These are phyloP conservation scores for Trichomalopsis sarcophagae DNA, from an alignment of 1,140 invertebrate genomes.

Conservation along the genomic window DNA sequence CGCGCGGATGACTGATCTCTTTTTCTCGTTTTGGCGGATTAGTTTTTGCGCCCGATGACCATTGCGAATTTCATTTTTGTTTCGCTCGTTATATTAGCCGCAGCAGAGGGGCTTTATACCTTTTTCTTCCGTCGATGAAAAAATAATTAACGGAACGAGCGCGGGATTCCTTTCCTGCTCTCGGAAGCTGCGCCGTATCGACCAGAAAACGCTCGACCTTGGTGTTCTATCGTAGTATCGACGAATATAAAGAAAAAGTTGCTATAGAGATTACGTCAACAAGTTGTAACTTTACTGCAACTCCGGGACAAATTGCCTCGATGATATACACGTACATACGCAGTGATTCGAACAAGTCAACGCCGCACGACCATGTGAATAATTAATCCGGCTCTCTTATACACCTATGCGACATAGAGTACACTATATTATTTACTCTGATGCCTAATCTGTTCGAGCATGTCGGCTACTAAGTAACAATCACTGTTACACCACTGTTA, in stretches of 20 bases:
- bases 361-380: background rate
- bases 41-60: background rate
- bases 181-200: too few relatives aligned
- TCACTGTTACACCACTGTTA: background rate
- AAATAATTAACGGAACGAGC: background rate
- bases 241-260: too few relatives aligned
- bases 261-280: too few relatives aligned
- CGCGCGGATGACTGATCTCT: conserved; percentile 2
- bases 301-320: background rate
- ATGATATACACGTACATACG: background rate
- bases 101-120: too few relatives aligned
- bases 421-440: conserved; percentile 31
- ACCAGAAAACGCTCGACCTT: too few relatives aligned
- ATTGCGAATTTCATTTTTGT: background rate
- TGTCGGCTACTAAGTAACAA: conserved; percentile 3
- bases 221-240: too few relatives aligned
- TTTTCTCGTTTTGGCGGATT: conserved; percentile 1
- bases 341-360: background rate
- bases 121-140: background rate
- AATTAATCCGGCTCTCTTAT: background rate
- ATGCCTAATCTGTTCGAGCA: conserved; percentile 28
- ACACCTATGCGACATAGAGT: too few relatives aligned
- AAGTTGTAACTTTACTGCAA: too few relatives aligned
- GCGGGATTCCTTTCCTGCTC: background rate
- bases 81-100: background rate